Evolutionary conservation across 2,113 vertebrate species (phyloP).

Genomic region (Dicerorhinus sumatrensis): DNA sequence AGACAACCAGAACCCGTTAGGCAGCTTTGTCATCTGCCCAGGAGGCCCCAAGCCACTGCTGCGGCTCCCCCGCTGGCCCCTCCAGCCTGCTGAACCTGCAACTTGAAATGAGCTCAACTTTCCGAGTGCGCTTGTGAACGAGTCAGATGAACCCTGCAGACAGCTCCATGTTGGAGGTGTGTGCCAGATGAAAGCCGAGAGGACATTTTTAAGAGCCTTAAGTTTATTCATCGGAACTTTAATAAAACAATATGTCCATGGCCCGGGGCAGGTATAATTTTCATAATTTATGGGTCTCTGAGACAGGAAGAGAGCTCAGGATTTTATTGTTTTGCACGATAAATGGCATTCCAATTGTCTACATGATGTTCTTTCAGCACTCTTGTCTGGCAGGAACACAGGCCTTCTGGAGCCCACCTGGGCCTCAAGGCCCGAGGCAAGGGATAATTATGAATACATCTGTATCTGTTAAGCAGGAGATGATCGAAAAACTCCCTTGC

Average conservation of each 20-base stretch:
- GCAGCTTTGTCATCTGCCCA: not conserved
- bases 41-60: not conserved
- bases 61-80: not conserved
- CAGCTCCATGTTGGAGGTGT: not conserved
- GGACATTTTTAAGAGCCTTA: slow-evolving; percentile 81
- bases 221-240: slow-evolving; percentile 77
- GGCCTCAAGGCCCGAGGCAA: slow-evolving; percentile 80
- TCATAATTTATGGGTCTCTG: slow-evolving; percentile 82
- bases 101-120: slow-evolving; percentile 14
- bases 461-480: slow-evolving; percentile 84
- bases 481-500: slow-evolving; percentile 82
- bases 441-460: slow-evolving; percentile 82
- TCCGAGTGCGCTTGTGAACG: not conserved
- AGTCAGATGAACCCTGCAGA: not conserved
- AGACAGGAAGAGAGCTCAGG: slow-evolving; percentile 83
- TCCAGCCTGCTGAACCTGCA: not conserved
- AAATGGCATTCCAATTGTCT: slow-evolving; percentile 85
- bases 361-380: slow-evolving; percentile 80
- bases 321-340: slow-evolving; percentile 84
- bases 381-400: slow-evolving; percentile 80
- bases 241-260: slow-evolving; percentile 82
- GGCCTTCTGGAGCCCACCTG: slow-evolving; percentile 83
- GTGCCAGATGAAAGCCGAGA: slow-evolving; percentile 57
- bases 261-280: slow-evolving; percentile 84
- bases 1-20: not conserved